Conservation (phyloP, 1,140 invertebrate species). For the Tachypleus tridentatus region DNA sequence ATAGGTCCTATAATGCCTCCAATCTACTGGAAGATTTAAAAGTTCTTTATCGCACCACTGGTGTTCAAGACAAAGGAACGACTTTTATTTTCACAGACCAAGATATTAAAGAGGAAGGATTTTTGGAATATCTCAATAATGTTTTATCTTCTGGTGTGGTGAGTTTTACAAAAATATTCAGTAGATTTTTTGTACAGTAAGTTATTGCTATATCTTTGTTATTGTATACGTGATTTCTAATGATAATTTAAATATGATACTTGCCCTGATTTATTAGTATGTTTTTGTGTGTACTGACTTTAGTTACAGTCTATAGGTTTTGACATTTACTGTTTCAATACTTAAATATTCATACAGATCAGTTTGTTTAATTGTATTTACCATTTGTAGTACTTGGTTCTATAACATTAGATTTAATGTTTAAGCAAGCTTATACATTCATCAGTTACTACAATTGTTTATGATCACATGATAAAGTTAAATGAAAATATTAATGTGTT, state of each 20-base stretch:
- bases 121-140: conserved; percentile 93
- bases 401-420: no score
- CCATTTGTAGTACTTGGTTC: no score
- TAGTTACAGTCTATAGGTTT: background rate
- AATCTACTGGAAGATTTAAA: conserved; percentile 94
- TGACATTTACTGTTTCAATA: no score
- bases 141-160: conserved; percentile 73
- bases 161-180: background rate
- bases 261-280: no score
- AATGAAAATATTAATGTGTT: no score
- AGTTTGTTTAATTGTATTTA: no score
- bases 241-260: no score
- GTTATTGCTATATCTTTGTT: background rate
- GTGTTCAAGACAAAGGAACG: conserved; percentile 91
- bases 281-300: background rate
- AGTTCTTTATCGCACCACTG: conserved; percentile 78
- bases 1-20: conserved; percentile 80
- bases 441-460: no score
- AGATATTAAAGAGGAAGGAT: conserved; percentile 94
- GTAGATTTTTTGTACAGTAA: background rate
- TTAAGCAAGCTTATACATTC: no score
- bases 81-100: conserved; percentile 95
- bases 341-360: no score
- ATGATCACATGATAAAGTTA: no score
- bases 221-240: no score